A percentile compares a stretch with the other conserved stretches of the same genome.
Conservation (phyloP, 2,888 invertebrate species). For the Drosophila antonietae region DNA sequence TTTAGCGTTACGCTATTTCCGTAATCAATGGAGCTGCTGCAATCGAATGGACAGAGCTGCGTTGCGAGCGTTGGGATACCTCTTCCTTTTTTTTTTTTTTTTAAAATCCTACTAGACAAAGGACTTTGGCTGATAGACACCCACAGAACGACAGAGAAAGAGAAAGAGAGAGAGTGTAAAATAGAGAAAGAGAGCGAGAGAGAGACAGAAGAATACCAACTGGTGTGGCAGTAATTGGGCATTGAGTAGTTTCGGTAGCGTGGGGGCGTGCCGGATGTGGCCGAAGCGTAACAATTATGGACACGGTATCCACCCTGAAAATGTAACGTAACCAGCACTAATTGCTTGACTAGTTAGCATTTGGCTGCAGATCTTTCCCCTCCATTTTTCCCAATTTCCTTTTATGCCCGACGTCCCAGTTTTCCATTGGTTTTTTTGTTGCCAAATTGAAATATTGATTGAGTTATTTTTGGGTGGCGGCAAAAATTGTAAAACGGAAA, state of each 20-base stretch:
- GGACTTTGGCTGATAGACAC: constrained; percentile 8
- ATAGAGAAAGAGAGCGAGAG: neutral
- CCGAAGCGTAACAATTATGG: constrained; percentile 51
- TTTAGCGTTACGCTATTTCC: constrained; percentile 71
- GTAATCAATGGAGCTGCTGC: constrained; percentile 51
- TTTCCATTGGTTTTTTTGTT: neutral
- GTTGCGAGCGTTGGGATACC: neutral
- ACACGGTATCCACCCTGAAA: constrained; percentile 26
- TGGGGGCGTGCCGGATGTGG: constrained; percentile 34
- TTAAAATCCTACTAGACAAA: constrained; percentile 34
- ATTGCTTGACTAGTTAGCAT: constrained; percentile 62
- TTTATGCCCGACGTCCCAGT: neutral
- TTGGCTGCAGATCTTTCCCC: constrained; percentile 31
- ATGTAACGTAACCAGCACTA: constrained; percentile 48
- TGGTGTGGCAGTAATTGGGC: constrained; percentile 68
- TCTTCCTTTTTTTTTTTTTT: neutral
- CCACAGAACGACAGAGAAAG: too few species aligned
- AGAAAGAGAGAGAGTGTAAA: neutral
- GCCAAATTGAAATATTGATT: constrained; percentile 68
- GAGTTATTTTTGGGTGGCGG: constrained; percentile 41
- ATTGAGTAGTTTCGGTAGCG: neutral
- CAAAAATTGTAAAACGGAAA: constrained; percentile 13
- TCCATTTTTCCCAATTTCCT: constrained; percentile 6
- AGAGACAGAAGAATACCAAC: constrained; percentile 49
- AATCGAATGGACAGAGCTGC: constrained; percentile 25